These are phyloP conservation scores for Phallusia fumigata DNA, from an alignment of 23 tunicate species.

Conservation along the genomic window DNA sequence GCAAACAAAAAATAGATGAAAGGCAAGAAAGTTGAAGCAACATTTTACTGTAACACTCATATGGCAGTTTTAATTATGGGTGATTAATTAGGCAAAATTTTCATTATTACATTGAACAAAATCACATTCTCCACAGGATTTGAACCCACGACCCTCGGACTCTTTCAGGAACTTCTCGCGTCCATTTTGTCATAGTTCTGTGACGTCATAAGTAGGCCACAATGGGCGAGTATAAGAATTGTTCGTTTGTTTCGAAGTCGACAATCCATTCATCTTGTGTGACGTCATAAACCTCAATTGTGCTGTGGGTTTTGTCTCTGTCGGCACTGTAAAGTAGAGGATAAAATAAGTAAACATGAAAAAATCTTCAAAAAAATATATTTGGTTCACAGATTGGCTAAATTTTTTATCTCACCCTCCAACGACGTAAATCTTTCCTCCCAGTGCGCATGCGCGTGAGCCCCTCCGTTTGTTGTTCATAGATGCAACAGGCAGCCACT, in stretches of 20 bases:
- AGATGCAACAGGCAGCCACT: neutral
- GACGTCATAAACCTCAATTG: conserved; percentile 16
- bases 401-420: conserved; percentile 18
- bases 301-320: neutral
- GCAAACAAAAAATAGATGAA: too few relatives aligned
- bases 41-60: too few relatives aligned
- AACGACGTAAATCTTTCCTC: conserved; percentile 10
- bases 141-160: too few relatives aligned
- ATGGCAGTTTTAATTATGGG: too few relatives aligned
- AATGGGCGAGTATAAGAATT: neutral
- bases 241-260: conserved; percentile 12
- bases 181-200: too few relatives aligned
- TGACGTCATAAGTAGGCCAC: neutral
- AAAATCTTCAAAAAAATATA: neutral
- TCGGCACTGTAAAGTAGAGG: conserved; percentile 7
- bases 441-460: conserved; percentile 29
- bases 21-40: too few relatives aligned
- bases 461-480: conserved; percentile 16
- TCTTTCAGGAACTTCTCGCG: too few relatives aligned
- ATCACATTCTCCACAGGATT: too few relatives aligned
- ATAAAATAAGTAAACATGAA: neutral
- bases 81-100: too few relatives aligned
- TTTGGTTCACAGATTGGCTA: too few relatives aligned
- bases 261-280: conserved; percentile 1
- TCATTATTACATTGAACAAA: too few relatives aligned